Evolutionary conservation across 2,797 vertebrate species (phyloP), one percentile per base, ranked within the genome.

Genomic region (Danio kyathit): DNA sequence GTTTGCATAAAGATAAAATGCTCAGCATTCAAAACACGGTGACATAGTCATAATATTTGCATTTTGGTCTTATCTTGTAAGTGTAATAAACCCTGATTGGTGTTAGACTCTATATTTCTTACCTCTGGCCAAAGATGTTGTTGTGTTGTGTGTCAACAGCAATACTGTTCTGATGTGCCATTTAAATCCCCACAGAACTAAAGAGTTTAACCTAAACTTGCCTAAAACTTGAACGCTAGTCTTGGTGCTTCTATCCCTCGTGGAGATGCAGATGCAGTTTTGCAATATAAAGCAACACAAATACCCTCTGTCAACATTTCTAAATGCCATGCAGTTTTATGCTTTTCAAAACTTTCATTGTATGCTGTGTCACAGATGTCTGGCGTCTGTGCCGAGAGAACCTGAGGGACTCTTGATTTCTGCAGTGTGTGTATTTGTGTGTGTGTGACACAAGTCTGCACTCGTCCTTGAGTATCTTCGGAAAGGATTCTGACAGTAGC

Each of bases 401-500:
- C 63, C 74, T 7, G 54, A 41, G 49, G 74, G 13, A 40, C 41
- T 67, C 65, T 78, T 46, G 64, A 38, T 59, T 57, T 44, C 12
- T 64, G 59, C 29, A 46, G 46, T 71, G 67, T 72, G 65, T 82
- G 52, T 75, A 41, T 69, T n/a, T 70, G 60, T 63, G 76, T 67
- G 41, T 69, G 73, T 76, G 73, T 52, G 81, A 11, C 66, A 82
- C 85, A 84, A 82, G 88, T 85, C 69, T 73, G 19, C 49, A 83
- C 90, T 86, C 41, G 86, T 84, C 82, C 66, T 67, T 65, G 67
- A 80, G 84, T 76, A 85, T 81, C 74, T 72, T 75, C 66, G 49
- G 65, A 80, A 83, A 84, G 80, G 85, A 66, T 90, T 87, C 82
- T 88, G 86, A 89, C 81, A 87, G 86, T 76, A 82, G 74, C 78